A percentile compares a stretch with the other conserved stretches of the same genome.
Evolutionary conservation across 2,113 vertebrate species (phyloP).

Genomic region (Dromaius novaehollandiae): DNA sequence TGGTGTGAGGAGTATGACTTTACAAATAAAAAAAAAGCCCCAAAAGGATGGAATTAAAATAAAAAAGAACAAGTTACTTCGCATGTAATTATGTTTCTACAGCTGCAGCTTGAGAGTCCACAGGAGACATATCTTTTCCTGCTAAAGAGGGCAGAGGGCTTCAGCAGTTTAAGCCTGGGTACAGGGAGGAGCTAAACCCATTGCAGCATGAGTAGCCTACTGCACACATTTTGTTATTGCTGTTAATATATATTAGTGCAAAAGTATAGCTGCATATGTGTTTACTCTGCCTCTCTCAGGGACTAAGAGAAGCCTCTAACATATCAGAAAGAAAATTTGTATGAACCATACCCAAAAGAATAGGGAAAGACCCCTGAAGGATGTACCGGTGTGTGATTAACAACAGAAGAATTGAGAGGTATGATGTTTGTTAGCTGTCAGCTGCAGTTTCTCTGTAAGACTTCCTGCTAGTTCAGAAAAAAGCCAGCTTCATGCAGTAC

Average conservation of each 20-base stretch:
- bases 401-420: not conserved
- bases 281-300: not conserved
- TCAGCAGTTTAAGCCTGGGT: not conserved
- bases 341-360: not conserved
- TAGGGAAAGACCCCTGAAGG: not conserved
- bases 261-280: not conserved
- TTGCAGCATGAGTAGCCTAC: not conserved
- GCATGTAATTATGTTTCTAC: not conserved
- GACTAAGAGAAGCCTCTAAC: not conserved
- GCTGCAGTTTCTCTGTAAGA: not conserved
- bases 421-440: not conserved
- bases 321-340: not conserved
- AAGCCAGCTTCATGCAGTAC: not conserved
- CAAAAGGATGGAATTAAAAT: not conserved
- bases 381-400: not conserved
- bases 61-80: not conserved
- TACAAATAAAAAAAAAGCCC: not conserved
- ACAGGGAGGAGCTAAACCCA: not conserved
- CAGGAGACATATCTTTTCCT: not conserved
- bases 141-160: not conserved
- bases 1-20: not conserved
- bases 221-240: not conserved
- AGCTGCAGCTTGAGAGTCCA: conserved; percentile 3
- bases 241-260: not conserved
- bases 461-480: not conserved